Base-by-base conservation (phyloP, 2,888 invertebrate genomes). In the Buathra laborator region DNA sequence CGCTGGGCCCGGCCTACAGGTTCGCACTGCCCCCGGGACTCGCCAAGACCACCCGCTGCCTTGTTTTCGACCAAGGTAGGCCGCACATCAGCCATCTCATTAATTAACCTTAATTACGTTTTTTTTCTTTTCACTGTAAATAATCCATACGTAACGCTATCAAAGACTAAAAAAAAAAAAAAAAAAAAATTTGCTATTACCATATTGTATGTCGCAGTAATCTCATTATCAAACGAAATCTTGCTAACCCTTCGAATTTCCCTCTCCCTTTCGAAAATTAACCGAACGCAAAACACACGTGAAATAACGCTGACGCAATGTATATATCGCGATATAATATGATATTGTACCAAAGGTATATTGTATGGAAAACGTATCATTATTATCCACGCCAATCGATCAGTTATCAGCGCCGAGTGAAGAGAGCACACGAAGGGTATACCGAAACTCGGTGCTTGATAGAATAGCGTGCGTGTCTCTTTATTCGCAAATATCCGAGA, bases 51-150 rank as follows among this genome's bases (percentile, higher is more conserved):
- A 93, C 93, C 91, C 94, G 94, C 90, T 93, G 93, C 93, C 94
- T 94, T 93, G 93, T 93, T 90, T 94, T 94, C 94, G 94, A 94
- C 91, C 94, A 94, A 94, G 94, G 94, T 94, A 94, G 94, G 94
- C 92, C 85, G 89, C 91, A 37, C 85, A 91, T 89, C 90, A 92
- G 92, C 92, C 92, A 92, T 92, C 92, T 92, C 92, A 37, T 92
- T 90, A 90, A 89, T 91, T 90, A 89, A 89, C 89, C 86, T 68
- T 46, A 68, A 62, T 77, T 7, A 37, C 37, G 6, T 37, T 37
- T 37, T 37, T 56, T 19, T 68, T 77, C 19, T 37, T 37, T 37
- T 37, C 6, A 9, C 9, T 37, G 7, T 37, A 1, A 37, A 37
- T 37, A 37, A 37, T 37, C 37, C 37, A 9, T 37, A 7, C 7